phyloP scores from a whole-genome alignment of 2,888 invertebrate genomes.

The Hypomecis punctinalis region DNA sequence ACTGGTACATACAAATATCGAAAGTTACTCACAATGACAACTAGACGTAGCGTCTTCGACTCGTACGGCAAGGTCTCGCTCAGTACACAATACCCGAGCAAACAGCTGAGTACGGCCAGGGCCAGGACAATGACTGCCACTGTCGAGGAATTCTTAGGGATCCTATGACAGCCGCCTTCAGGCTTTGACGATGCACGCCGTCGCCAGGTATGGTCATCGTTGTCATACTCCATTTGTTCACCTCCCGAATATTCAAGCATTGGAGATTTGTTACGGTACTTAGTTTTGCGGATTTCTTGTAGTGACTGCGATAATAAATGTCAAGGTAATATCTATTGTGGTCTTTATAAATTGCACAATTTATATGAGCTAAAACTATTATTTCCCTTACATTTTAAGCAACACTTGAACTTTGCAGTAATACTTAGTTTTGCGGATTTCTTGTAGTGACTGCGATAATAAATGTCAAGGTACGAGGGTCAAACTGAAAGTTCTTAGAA shows the following conservation, averaged over 20 bases:
- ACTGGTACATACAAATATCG: too few relatives aligned
- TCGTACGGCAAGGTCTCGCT: slow-evolving; percentile 79
- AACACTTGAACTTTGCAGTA: too few relatives aligned
- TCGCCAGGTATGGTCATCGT: slow-evolving; percentile 75
- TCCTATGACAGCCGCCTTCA: slow-evolving; percentile 62
- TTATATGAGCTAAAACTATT: too few relatives aligned
- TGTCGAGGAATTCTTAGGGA: slow-evolving; percentile 70
- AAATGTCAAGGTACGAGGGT: too few relatives aligned
- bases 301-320: too few relatives aligned
- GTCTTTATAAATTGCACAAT: too few relatives aligned
- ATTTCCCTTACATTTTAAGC: too few relatives aligned
- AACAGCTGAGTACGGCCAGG: slow-evolving; percentile 76
- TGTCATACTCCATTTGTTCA: slow-evolving; percentile 73
- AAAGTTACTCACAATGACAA: slow-evolving; percentile 70
- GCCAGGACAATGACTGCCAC: slow-evolving; percentile 75
- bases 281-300: background rate
- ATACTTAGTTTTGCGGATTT: background rate
- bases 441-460: too few relatives aligned
- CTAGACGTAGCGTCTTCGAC: slow-evolving; percentile 75
- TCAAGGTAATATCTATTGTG: too few relatives aligned
- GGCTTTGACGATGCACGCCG: slow-evolving; percentile 62
- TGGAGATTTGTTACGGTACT: background rate
- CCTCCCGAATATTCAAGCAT: slow-evolving; percentile 17
- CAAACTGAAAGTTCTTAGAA: too few relatives aligned
- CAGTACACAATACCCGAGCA: slow-evolving; percentile 79